A percentile compares a stretch with the other conserved stretches of the same genome.
Conservation (phyloP, 2,113 vertebrate species). For the Arizona elegans region DNA sequence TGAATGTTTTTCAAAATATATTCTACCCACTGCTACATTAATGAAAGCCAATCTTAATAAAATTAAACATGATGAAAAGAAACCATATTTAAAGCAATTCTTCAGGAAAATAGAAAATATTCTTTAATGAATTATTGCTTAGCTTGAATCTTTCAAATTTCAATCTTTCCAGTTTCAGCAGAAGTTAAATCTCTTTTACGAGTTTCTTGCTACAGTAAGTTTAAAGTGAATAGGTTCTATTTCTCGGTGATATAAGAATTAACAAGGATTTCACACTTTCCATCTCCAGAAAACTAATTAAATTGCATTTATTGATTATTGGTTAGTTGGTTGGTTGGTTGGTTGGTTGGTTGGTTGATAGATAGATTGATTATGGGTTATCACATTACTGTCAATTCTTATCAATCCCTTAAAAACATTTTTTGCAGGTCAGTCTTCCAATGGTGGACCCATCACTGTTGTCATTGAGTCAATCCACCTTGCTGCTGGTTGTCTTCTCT, state of each 20-base stretch:
- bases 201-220: conserved; percentile 39
- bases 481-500: neutral
- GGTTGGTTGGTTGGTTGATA: neutral
- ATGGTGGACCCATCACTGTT: neutral
- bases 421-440: neutral
- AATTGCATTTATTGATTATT: neutral
- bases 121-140: conserved; percentile 49
- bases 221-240: conserved; percentile 42
- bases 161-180: conserved; percentile 45
- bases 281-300: neutral
- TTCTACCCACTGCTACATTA: conserved; percentile 49
- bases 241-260: conserved; percentile 31
- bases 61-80: conserved; percentile 59
- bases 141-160: conserved; percentile 36
- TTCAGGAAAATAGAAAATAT: conserved; percentile 46
- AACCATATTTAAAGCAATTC: conserved; percentile 53
- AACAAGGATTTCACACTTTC: neutral
- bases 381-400: neutral
- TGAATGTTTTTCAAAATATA: conserved; percentile 61
- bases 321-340: neutral
- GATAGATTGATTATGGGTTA: neutral
- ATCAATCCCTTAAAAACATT: neutral
- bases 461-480: neutral
- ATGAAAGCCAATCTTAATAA: conserved; percentile 56
- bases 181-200: conserved; percentile 51